Base-by-base conservation (phyloP, 2,888 invertebrate species). In the Eurytoma adleriae region DNA sequence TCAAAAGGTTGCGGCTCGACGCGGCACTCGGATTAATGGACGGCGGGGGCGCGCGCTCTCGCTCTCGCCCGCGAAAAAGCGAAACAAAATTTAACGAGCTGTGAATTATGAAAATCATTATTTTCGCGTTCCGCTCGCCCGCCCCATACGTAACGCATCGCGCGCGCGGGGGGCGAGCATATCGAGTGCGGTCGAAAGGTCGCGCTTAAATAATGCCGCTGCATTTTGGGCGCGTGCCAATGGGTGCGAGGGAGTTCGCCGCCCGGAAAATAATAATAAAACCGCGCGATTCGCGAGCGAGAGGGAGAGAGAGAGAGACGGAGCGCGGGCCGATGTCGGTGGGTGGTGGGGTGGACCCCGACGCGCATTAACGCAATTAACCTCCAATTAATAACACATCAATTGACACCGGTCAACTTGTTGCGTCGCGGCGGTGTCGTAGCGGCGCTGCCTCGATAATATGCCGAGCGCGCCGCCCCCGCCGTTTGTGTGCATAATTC, bases 301-400 rank as follows among this genome's bases (percentile, higher is more conserved):
- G 48, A 66, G 18, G 0, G 52, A 40, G 56, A 18, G 27, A n/a
- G 61, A 52, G 14, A 16, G 27, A 10, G 62, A 2, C n/a, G 24
- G n/a, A n/a, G 56, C 0, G 59, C 7, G 68, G 40, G 83, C n/a
- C 70, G 54, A n/a, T 4, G 40, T n/a, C 66, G 52, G 57, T 24
- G 81, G 61, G 27, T 56, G 27, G 82, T 30, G 72, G 48, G 27
- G 14, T 52, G n/a, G 68, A 80, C 62, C 78, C 18, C 66, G 83
- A 83, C 86, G 86, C 88, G 86, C 88, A 90, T 90, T 90, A 90
- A 90, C 88, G 88, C 89, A 89, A 90, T 90, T 90, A 90, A 90
- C 90, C 87, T 86, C 87, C 89, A 88, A 90, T 90, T 90, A 90
- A 90, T 90, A 90, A 90, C 89, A 86, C 90, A 89, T 90, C 90